These are phyloP conservation scores for Ptychadena robeensis DNA, from an alignment of 2,797 vertebrate species.

Conservation along the genomic window DNA sequence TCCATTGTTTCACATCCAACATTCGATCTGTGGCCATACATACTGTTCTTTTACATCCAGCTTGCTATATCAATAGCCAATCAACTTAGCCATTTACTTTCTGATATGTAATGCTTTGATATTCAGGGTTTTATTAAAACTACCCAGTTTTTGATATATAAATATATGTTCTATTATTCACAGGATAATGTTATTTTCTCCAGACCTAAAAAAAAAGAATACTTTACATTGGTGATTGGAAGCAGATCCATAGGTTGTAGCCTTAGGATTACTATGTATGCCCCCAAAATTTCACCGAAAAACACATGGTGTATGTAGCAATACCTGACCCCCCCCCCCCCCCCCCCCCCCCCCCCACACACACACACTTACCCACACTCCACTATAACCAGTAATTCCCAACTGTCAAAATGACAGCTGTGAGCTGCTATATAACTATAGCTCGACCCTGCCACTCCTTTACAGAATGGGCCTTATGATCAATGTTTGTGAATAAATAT, in stretches of 20 bases:
- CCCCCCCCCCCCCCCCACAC: too few species aligned
- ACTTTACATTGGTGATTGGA: constrained; percentile 25
- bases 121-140: constrained; percentile 65
- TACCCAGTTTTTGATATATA: constrained; percentile 7
- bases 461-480: too few species aligned
- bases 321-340: too few species aligned
- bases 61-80: constrained; percentile 69
- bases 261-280: too few species aligned
- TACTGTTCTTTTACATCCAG: constrained; percentile 32
- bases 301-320: too few species aligned
- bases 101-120: constrained; percentile 67
- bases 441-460: too few species aligned
- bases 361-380: too few species aligned
- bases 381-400: too few species aligned
- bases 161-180: constrained; percentile 10
- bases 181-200: constrained; percentile 38
- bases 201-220: constrained; percentile 53
- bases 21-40: constrained; percentile 36
- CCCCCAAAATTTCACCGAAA: too few species aligned
- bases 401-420: too few species aligned
- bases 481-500: too few species aligned
- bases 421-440: too few species aligned
- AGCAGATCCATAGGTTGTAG: constrained; percentile 20
- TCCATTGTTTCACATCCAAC: constrained; percentile 71
- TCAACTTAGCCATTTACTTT: constrained; percentile 63